Evolutionary conservation across 1,140 invertebrate genomes (phyloP).

Genomic region (Solenopsis invicta): DNA sequence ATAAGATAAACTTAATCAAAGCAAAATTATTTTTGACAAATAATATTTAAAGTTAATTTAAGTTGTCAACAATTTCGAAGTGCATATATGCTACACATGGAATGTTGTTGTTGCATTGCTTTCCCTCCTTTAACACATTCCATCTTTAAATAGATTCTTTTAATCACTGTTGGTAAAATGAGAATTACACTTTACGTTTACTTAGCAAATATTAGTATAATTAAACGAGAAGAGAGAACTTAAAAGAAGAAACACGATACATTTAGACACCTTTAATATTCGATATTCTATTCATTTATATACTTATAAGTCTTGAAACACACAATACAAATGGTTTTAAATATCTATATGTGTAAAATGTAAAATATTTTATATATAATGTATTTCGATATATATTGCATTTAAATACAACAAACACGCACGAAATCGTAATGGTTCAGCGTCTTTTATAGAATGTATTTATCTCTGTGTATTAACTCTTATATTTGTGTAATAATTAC

Average conservation of each 20-base stretch:
- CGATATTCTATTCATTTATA: constrained; percentile 30
- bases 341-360: constrained; percentile 38
- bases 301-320: neutral
- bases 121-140: neutral
- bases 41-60: neutral
- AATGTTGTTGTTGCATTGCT: constrained; percentile 19
- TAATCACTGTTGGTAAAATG: constrained; percentile 4
- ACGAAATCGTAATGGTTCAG: neutral
- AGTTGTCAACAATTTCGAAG: constrained; percentile 8
- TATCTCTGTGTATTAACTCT: constrained; percentile 24
- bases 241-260: constrained; percentile 15
- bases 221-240: constrained; percentile 7
- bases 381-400: constrained; percentile 31
- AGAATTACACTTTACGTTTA: constrained; percentile 33
- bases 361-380: constrained; percentile 56
- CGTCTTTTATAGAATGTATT: constrained; percentile 40
- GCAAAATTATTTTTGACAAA: constrained; percentile 3
- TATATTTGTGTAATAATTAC: constrained; percentile 30
- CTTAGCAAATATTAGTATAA: neutral
- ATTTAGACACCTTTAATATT: constrained; percentile 30
- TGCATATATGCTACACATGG: neutral
- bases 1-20: constrained; percentile 7
- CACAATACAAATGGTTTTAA: constrained; percentile 33
- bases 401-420: constrained; percentile 30
- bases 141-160: constrained; percentile 10